Base-by-base conservation (phyloP, 2,888 invertebrate genomes). In the Napeogenes inachia region DNA sequence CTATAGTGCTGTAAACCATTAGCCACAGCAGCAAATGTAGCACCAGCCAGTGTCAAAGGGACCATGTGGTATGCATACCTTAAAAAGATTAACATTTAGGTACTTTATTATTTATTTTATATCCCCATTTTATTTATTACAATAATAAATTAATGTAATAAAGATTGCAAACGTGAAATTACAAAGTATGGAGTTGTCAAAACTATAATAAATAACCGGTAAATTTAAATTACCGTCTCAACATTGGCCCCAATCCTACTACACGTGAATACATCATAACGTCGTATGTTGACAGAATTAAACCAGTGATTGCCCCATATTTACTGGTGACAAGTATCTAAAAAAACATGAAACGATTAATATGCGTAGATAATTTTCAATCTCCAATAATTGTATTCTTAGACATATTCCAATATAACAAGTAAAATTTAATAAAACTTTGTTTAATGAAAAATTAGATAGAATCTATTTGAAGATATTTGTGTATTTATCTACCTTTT, bases 11-110 rank as follows among this genome's bases (percentile, higher is more conserved):
- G 75, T 2, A 71, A 68, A 0, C 73, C 73, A 63, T 83, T 87
- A 5, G 85, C 73, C 4, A 82, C 88, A 0, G 73, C 47, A 0
- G 87, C 78, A 64, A 90, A 89, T 0, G 87, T 88, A 0, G 85
- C 87, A 0, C 89, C 89, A 79, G 87, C 85, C 42, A 82, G 65
- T 1, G 77, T 79, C 0, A 87, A 70, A 0, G 89, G 89, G 0
- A 80, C 68, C 2, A 74, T 75, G 66, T 89, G 89, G 10, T 67
- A 67, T 21, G 77, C 73, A 64, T 81, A 89, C 62, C 89, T 87
- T 56, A 0, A 60, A 63, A 45, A 47, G 6, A 10, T 35, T 33
- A 35, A 35, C 4, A 35, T 35, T 4, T 35, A n/a, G n/a, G n/a
- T n/a, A 5, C 3, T 6, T 35, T 3, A 35, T 35, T 35, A 35